Percentiles rank a stretch among this genome's conserved stretches.
Conservation (phyloP, 2,888 invertebrate genomes). For the Chorisops tibialis region DNA sequence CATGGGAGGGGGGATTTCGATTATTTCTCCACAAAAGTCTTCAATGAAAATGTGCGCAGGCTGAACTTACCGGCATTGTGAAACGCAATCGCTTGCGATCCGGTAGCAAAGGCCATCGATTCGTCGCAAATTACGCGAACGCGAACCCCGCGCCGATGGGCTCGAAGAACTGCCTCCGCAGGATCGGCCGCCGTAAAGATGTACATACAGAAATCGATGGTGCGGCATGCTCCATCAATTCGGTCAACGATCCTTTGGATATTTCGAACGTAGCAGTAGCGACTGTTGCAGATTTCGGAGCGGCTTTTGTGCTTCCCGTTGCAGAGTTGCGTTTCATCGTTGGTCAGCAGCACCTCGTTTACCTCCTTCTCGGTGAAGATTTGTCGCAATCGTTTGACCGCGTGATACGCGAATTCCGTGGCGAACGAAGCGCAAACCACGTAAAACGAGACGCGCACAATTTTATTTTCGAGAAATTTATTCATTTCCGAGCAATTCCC, state of each 20-base stretch:
- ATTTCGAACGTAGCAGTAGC: slow-evolving; percentile 19
- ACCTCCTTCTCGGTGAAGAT: slow-evolving; percentile 5
- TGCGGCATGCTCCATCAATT: slow-evolving; percentile 24
- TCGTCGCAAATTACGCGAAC: slow-evolving; percentile 30
- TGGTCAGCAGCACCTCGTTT: slow-evolving; percentile 28
- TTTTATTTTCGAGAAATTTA: neutral
- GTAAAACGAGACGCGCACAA: slow-evolving; percentile 6
- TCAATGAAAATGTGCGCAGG: too few species aligned
- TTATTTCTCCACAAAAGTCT: neutral
- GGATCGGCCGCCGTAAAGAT: slow-evolving; percentile 27
- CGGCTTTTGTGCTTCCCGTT: slow-evolving; percentile 5
- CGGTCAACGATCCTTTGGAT: slow-evolving; percentile 16
- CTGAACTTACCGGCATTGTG: slow-evolving; percentile 27
- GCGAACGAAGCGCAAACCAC: neutral
- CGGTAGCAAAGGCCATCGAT: slow-evolving; percentile 26
- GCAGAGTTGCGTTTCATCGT: slow-evolving; percentile 27
- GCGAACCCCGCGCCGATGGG: slow-evolving; percentile 24
- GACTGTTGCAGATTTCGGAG: neutral
- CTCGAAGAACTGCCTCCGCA: slow-evolving; percentile 21
- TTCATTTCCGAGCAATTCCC: neutral
- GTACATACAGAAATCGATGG: slow-evolving; percentile 29
- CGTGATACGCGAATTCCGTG: slow-evolving; percentile 15
- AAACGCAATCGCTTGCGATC: slow-evolving; percentile 25
- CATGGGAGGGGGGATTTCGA: slow-evolving; percentile 11
- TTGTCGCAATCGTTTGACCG: slow-evolving; percentile 17